Conservation (phyloP, 2,888 invertebrate species). For the Dascillus cervinus region DNA sequence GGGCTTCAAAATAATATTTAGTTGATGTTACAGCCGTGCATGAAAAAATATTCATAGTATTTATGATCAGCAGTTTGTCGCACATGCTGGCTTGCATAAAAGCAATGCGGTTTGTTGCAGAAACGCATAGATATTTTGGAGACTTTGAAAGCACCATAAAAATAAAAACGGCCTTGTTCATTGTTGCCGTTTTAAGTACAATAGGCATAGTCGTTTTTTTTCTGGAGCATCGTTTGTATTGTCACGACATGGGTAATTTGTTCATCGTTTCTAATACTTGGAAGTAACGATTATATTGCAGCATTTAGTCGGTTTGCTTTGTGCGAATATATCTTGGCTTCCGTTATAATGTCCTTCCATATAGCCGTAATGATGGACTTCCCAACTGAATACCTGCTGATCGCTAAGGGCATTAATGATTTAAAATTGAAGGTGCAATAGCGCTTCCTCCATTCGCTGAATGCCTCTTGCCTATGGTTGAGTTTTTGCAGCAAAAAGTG, state of each 20-base stretch:
- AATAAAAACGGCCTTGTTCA: conserved; percentile 66
- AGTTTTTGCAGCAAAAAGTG: no score
- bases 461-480: no score
- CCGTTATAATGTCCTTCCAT: conserved; percentile 89
- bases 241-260: conserved; percentile 76
- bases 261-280: conserved; percentile 1
- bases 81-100: conserved; percentile 75
- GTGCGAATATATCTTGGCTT: conserved; percentile 87
- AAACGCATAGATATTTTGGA: conserved; percentile 27
- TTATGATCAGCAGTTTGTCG: conserved; percentile 75
- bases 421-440: no score
- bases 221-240: conserved; percentile 79
- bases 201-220: conserved; percentile 81
- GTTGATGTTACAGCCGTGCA: conserved; percentile 70
- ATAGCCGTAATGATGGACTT: conserved; percentile 82
- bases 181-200: conserved; percentile 69
- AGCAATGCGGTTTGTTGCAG: conserved; percentile 39
- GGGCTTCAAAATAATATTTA: conserved; percentile 7
- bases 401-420: conserved; percentile 48
- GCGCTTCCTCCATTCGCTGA: no score
- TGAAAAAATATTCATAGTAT: conserved; percentile 85
- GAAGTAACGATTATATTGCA: conserved; percentile 42
- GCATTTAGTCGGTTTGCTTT: conserved; percentile 93
- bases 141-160: conserved; percentile 27
- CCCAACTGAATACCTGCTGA: conserved; percentile 70